Base-by-base conservation (phyloP, 2,113 vertebrate genomes). In the Notechis scutatus region DNA sequence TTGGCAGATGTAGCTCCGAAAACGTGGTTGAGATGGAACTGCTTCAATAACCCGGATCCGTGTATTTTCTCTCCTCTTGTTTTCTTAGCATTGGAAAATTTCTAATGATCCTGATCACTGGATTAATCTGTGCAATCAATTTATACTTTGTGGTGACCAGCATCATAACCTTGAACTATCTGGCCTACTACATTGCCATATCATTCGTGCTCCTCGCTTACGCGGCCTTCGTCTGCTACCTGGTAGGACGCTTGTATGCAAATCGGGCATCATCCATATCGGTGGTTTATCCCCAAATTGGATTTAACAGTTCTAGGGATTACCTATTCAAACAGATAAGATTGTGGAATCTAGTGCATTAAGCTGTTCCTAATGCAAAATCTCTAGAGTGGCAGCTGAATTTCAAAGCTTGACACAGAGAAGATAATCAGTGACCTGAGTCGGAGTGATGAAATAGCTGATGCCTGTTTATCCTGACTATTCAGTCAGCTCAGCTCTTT, bases 81-180 rank as follows among this genome's bases (percentile, higher is more conserved):
- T 64, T 42, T 88, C 0, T 0, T 96, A 98, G 98, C 90, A 56
- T 90, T 1, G 96, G 96, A 93, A 97, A 98, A 93, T 34, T 74
- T 47, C 34, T 98, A 91, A 97, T 97, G 21, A 95, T 92, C 3
- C 90, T 96, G 88, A 98, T 97, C 94, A 96, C 97, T 0, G 95
- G 93, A 0, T 90, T 98, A 85, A 14, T 98, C 91, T 97, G 97
- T 0, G 91, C 96, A 81, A 96, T 98, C 94, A 98, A 98, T 34
- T 0, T 97, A 85, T 98, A 98, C 95, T 98, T 98, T 0, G 96
- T 98, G 92, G 94, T 97, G 94, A 97, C 94, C n/a, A 98, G 96
- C 59, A 57, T 98, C 91, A 95, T 96, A n/a, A 94, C 87, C 0
- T 94, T 98, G 34, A 91, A 20, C 0, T 89, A 96, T 54, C 91